Evolutionary conservation across 2,113 vertebrate species (phyloP), one percentile per base, ranked within the genome.

Genomic region (Melanostigma gelatinosum): DNA sequence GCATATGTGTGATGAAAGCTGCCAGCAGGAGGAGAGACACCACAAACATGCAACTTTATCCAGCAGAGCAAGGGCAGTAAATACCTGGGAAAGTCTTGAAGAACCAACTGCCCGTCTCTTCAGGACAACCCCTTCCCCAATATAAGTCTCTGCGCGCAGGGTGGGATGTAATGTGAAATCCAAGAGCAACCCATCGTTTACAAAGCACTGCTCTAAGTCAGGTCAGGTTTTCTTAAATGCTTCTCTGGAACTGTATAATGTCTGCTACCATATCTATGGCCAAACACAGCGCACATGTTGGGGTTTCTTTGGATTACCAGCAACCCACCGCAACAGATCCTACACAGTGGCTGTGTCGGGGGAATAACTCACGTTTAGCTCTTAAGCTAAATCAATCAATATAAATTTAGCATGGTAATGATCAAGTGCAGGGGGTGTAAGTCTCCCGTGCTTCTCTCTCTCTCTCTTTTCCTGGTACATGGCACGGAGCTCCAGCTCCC

Each of bases 361-460:
- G 94, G 93, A 95, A 91, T 91, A 85, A 84, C 92, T 93, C 79
- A 71, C 73, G 82, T 93, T 93, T 92, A 93, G 93, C 92, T 91
- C 92, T 91, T 93, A 93, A 94, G 91, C 91, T 91, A 70, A 82
- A 89, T 86, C 93, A 93, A 95, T 95, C 95, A 93, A 95, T 94
- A 95, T 89, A 91, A 95, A 95, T 94, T 93, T 94, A 93, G 88
- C 92, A 93, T 94, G 91, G 88, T 92, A 94, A 95, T 93, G 92
- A 95, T 94, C 92, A 92, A 87, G 89, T 91, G 85, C 87, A 90
- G 82, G 82, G 86, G 88, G 82, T 85, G 75, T 82, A 83, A 79
- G 72, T 92, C 91, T 91, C 79, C 64, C 34, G 85, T 79, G 91
- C 79, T 85, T 87, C 57, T 60, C 57, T 60, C 57, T 34, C 57